These are phyloP conservation scores for Sorex maritimensis DNA, from an alignment of 2,797 vertebrate species.

Conservation along the genomic window DNA sequence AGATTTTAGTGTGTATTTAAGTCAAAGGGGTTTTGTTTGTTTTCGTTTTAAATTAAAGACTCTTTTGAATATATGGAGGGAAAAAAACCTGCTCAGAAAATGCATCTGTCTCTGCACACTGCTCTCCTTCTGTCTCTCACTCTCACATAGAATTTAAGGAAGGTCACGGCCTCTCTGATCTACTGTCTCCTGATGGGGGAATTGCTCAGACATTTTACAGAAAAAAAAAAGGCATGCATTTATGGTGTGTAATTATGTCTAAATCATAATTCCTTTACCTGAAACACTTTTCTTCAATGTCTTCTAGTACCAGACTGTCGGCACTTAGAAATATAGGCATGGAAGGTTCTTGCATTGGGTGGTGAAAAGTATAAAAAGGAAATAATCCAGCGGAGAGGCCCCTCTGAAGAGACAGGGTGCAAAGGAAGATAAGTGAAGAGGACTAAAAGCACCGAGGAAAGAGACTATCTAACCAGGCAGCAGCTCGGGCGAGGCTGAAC, in stretches of 20 bases:
- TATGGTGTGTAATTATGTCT: not conserved
- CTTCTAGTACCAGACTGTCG: not conserved
- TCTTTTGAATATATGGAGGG: conserved; percentile 31
- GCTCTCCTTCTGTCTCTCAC: not conserved
- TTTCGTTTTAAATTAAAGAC: conserved; percentile 17
- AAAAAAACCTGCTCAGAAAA: not conserved
- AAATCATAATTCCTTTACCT: conserved; percentile 2
- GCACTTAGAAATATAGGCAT: not conserved
- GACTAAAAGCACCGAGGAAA: not conserved
- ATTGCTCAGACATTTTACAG: not conserved
- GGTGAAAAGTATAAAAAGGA: not conserved
- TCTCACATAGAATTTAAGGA: not conserved
- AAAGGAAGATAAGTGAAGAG: not conserved
- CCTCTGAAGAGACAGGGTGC: not conserved
- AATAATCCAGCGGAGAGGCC: not conserved
- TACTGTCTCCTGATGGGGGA: not conserved
- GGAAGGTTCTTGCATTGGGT: not conserved
- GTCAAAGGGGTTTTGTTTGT: not conserved
- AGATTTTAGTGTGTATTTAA: conserved; percentile 31
- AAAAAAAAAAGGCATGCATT: not conserved
- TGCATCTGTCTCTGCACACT: not conserved
- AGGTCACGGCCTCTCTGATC: not conserved
- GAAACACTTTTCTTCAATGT: not conserved
- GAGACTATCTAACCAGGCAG: not conserved
- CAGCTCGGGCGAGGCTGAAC: not conserved